Base-by-base conservation (phyloP, 2,888 invertebrate species). In the Synanthedon tipuliformis region DNA sequence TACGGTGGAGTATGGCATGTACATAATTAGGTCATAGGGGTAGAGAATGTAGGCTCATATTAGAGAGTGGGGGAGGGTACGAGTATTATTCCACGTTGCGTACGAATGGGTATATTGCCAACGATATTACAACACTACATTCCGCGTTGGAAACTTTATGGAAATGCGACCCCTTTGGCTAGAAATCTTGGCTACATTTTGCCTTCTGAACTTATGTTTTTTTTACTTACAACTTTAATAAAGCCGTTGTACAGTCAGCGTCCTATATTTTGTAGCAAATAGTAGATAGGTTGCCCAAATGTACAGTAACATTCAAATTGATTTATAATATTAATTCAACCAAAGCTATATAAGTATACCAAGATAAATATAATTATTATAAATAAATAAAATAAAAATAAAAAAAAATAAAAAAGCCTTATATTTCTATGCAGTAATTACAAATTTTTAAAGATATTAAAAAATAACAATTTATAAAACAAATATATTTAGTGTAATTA, bases 161-260 rank as follows among this genome's bases (percentile, higher is more conserved):
- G 75, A 78, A 81, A 82, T 81, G 71, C 64, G 68, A 70, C 78
- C 80, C 73, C 78, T 77, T 83, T 83, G 81, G 78, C 80, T 69
- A 65, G 69, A 69, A 75, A 80, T 79, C 75, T 81, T 78, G 73
- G 77, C 78, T 72, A 61, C 66, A 64, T 63, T 71, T 72, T 68
- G 56, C 56, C 56, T 55, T 52, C 53, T 57, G 53, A 55, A 53
- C 53, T 57, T 53, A 57, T 55, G 50, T 16, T 16, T 49, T 49
- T 49, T 16, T 13, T 18, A 16, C 15, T 49, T 45, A 45, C 45
- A 45, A 13, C 15, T 45, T 45, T 45, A 45, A 45, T 45, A 45
- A n/a, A 7, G 45, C 45, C 34, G 34, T 34, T 34, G 34, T 34
- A 34, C 34, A 34, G 34, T 10, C 34, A 34, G 34, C 34, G 34